Evolutionary conservation across 2,797 vertebrate species (phyloP).

Genomic region (Ceryle rudis): DNA sequence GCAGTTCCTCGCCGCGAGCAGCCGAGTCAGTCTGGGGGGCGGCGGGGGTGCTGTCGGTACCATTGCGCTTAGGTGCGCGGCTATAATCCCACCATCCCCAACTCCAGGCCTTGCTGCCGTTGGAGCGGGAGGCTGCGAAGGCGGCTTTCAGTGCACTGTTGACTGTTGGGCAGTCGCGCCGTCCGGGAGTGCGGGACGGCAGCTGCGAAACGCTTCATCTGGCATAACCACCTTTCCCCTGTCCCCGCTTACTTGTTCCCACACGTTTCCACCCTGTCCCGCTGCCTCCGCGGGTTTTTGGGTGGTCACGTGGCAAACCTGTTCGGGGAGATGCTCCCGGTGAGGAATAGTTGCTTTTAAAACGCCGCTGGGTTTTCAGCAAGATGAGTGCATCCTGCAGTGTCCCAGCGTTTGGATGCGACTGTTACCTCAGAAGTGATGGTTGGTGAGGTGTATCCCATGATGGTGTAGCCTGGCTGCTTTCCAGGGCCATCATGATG

Average conservation of each 20-base stretch:
- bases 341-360: rapidly evolving
- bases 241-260: rapidly evolving
- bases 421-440: rapidly evolving
- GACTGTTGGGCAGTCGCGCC: rapidly evolving
- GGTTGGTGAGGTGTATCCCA: rapidly evolving
- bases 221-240: rapidly evolving
- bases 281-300: neutral
- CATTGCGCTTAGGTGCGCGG: rapidly evolving
- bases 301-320: neutral
- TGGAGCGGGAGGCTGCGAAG: neutral
- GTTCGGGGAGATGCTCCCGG: neutral
- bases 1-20: neutral
- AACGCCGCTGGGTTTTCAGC: neutral
- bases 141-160: rapidly evolving
- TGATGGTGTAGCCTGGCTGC: rapidly evolving
- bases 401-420: rapidly evolving
- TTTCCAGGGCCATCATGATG: rapidly evolving
- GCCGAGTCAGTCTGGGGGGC: too few species aligned
- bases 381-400: rapidly evolving
- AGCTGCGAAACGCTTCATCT: rapidly evolving
- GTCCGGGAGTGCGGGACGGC: rapidly evolving
- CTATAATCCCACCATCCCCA: rapidly evolving
- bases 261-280: neutral
- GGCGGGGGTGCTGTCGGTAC: too few species aligned
- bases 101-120: neutral